Percentiles rank a stretch among this genome's conserved stretches.
Evolutionary conservation across 2,113 vertebrate species (phyloP).

Genomic region (Ageneiosus marmoratus): DNA sequence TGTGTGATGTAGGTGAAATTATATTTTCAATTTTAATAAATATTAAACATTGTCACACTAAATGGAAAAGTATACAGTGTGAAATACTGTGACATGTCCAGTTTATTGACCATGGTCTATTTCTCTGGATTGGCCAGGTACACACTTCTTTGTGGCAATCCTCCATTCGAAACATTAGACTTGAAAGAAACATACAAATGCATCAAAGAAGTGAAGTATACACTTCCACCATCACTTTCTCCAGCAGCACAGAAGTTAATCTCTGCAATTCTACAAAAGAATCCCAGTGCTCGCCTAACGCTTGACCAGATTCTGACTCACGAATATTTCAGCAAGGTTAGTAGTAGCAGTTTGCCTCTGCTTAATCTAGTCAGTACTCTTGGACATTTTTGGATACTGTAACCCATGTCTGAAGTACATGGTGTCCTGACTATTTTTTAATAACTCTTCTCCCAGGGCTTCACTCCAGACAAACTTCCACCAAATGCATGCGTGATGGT

Average conservation of each 20-base stretch:
- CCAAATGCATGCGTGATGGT: conserved; percentile 88
- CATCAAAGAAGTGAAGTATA: conserved; percentile 93
- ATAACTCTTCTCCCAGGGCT: conserved; percentile 74
- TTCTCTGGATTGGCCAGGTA: conserved; percentile 75
- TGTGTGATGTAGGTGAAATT: conserved; percentile 90
- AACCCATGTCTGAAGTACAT: background rate
- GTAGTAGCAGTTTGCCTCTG: background rate
- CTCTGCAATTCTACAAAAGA: conserved; percentile 82
- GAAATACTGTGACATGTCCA: background rate
- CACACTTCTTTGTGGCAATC: conserved; percentile 91
- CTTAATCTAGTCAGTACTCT: background rate
- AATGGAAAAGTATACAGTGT: background rate
- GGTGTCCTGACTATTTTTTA: background rate
- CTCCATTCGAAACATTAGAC: conserved; percentile 95
- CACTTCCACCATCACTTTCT: conserved; percentile 83
- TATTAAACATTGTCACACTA: background rate
- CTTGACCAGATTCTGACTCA: conserved; percentile 93
- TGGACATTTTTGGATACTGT: background rate
- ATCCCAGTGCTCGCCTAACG: conserved; percentile 84
- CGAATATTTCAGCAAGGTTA: conserved; percentile 93
- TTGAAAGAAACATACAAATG: conserved; percentile 97
- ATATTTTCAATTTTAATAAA: background rate
- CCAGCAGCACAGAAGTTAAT: conserved; percentile 87
- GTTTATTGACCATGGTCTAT: background rate
- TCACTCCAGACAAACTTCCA: conserved; percentile 90